Base-by-base conservation (phyloP, 2,113 vertebrate species). In the Ochotona curzoniae region DNA sequence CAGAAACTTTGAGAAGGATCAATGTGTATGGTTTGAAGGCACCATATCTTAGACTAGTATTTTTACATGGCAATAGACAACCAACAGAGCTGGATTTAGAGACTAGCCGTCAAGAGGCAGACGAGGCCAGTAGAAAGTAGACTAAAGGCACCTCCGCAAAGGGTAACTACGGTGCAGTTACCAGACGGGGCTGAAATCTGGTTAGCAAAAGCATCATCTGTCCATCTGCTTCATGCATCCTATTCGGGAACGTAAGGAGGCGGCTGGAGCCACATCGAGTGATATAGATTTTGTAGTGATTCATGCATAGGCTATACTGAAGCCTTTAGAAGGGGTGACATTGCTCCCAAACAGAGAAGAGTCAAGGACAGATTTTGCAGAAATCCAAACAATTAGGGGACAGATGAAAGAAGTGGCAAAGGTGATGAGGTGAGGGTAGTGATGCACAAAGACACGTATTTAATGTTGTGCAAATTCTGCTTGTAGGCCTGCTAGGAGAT, bases 371-470 rank as follows among this genome's bases (percentile, higher is more conserved):
- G 89, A 35, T 70, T 75, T 90, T n/a, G 63, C 8, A 38, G 47
- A 75, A 92, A 61, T 0, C 18, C 25, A 49, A 70, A 51, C 35
- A 71, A n/a, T 87, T 47, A 69, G 76, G 71, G 8, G 20, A 44
- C 74, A 89, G 75, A 63, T n/a, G n/a, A n/a, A 69, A 86, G 64
- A 73, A 70, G 79, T 88, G 69, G 66, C 63, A 80, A 49, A 57
- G 20, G 83, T 30, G 47, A n/a, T 21, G 25, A 51, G 35, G 49
- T 44, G 13, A 89, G 47, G 51, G 25, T 60, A 79, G 74, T 51
- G 80, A 14, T 60, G 4, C 21, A 60, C 67, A 61, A 32, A 64
- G 79, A 28, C 1, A 11, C 15, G 3, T 60, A 74, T 30, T 74
- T 79, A 49, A 60, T 23, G 13, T 14, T 44, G 49, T 25, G 60